Evolutionary conservation across 2,888 invertebrate genomes (phyloP), one percentile per base, ranked within the genome.

Genomic region (Brachylomia viminalis): DNA sequence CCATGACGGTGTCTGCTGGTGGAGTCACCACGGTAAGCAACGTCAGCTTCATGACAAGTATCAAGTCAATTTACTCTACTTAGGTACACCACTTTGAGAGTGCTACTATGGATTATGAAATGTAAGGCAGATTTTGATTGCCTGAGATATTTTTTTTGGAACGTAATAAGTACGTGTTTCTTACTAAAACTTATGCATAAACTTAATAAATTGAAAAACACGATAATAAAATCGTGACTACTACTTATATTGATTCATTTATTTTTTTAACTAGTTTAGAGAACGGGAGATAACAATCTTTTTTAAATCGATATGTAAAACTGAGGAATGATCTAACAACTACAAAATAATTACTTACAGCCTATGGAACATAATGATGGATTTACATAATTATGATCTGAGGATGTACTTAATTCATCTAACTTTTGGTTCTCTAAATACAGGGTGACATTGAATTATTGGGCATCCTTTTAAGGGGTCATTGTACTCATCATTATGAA

Each of bases 71-170:
- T 54, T 92, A 92, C 77, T 92, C 92, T 0, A 84, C 90, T 11
- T 93, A n/a, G n/a, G n/a, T n/a, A 92, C 20, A 91, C 92, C 0
- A 87, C 92, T 10, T 76, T 93, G 6, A 86, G 87, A 38, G 38
- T 27, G 84, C 92, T 1, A 89, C 75, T 30, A 70, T 82, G 62
- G 54, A 20, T 27, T 20, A 8, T 66, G 45, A 75, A 77, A n/a
- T 3, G 15, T 80, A 58, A 61, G 11, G 20, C 58, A 15, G 6
- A 45, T 20, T 27, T 20, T 38, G 2, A 33, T 20, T 38, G 2
- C n/a, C n/a, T n/a, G 30, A 13, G 5, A 23, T 69, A 6, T 42
- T 68, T 58, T 61, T 23, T 33, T 59, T 1, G 20, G 20, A 20
- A 30, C 30, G 1, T 42, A 11, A 1, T 42, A 6, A 10, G 47